These are phyloP conservation scores for Helicoverpa assulta DNA, from an alignment of 2,888 invertebrate species.

Conservation along the genomic window DNA sequence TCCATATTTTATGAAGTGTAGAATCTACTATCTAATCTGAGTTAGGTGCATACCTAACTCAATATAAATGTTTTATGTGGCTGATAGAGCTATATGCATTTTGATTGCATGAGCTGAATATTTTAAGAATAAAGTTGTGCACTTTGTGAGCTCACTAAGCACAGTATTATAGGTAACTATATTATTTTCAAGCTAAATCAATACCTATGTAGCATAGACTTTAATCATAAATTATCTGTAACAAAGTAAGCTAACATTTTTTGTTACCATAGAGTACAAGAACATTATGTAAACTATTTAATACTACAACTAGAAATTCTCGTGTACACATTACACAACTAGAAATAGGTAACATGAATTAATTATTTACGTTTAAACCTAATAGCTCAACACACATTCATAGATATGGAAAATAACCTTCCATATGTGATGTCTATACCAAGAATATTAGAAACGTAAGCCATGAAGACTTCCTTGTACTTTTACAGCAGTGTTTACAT, in stretches of 20 bases:
- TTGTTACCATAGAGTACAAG: background rate
- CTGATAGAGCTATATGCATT: background rate
- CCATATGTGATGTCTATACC: background rate
- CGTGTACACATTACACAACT: slow-evolving; percentile 2
- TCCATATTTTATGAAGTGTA: too few relatives aligned
- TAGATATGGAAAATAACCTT: slow-evolving; percentile 4
- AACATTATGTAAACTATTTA: slow-evolving; percentile 16
- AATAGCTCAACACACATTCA: background rate
- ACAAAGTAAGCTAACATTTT: background rate
- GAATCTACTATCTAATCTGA: too few relatives aligned
- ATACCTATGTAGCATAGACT: background rate
- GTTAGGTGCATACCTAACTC: too few relatives aligned
- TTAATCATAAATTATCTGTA: background rate
- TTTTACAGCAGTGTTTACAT: slow-evolving; percentile 35
- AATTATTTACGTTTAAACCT: slow-evolving; percentile 1
- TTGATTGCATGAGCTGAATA: too few relatives aligned
- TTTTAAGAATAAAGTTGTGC: too few relatives aligned
- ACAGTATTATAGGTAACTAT: background rate
- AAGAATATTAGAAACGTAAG: slow-evolving; percentile 20
- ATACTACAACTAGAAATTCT: slow-evolving; percentile 22
- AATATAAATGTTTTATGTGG: background rate
- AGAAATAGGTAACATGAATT: slow-evolving; percentile 5
- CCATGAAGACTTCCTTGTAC: slow-evolving; percentile 39
- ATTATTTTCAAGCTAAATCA: background rate
- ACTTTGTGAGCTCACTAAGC: too few relatives aligned